phyloP scores from a whole-genome alignment of 2,113 vertebrate species.

The Hydrochoerus hydrochaeris region DNA sequence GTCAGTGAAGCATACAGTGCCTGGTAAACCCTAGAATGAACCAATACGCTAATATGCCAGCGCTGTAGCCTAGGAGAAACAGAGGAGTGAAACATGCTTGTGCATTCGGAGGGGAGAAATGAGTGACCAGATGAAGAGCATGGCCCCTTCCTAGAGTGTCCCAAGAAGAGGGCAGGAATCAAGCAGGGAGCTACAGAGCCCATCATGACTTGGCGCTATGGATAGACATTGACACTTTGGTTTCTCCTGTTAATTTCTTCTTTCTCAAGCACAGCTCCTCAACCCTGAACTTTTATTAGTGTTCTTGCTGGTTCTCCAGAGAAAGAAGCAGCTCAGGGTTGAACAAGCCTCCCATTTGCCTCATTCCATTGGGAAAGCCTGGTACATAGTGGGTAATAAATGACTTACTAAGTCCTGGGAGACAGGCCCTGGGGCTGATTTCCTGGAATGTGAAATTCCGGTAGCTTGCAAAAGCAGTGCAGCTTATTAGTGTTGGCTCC shows the following conservation, averaged over 20 bases:
- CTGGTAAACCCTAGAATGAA: neutral
- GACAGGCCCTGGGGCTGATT: constrained; percentile 55
- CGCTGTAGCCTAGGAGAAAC: neutral
- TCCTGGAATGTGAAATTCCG: constrained; percentile 71
- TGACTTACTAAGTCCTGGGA: constrained; percentile 44
- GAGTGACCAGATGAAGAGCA: neutral
- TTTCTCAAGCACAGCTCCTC: neutral
- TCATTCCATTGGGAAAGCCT: neutral
- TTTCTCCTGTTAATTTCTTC: neutral
- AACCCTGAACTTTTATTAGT: neutral
- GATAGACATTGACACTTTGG: too few relatives aligned
- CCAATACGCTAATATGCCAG: neutral
- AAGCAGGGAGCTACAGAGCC: neutral
- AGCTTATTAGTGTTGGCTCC: constrained; percentile 56
- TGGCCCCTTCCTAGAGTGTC: neutral
- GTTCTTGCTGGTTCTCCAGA: neutral
- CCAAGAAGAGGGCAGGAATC: neutral
- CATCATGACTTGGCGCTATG: neutral
- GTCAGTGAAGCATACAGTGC: neutral
- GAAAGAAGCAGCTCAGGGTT: neutral
- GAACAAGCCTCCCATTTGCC: neutral
- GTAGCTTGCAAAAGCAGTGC: constrained; percentile 57
- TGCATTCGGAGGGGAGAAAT: neutral
- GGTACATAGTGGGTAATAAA: neutral
- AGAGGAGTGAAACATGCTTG: neutral